Evolutionary conservation across 2,113 vertebrate species (phyloP).

Genomic region (Nyctibius bracteatus): DNA sequence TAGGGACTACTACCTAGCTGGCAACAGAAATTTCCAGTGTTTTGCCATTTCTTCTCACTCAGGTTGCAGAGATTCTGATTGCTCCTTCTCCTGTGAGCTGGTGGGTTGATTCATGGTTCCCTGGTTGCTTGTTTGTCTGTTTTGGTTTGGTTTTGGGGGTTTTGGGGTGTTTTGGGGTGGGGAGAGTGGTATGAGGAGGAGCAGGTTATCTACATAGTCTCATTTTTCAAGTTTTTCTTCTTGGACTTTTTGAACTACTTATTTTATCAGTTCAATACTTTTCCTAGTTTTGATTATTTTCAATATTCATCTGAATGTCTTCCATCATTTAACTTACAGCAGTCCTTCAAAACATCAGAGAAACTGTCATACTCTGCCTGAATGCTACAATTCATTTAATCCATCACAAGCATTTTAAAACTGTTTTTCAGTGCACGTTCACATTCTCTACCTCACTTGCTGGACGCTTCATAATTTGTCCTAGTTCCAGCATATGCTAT

Average conservation of each 20-base stretch:
- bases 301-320: neutral
- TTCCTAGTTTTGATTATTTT: neutral
- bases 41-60: neutral
- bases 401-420: neutral
- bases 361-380: neutral
- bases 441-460: neutral
- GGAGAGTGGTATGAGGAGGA: fast-evolving
- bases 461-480: neutral
- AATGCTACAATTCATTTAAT: neutral
- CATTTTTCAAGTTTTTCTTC: neutral
- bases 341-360: neutral
- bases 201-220: neutral
- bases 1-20: neutral
- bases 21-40: neutral
- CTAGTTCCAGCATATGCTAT: neutral
- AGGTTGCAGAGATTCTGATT: neutral
- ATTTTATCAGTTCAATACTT: neutral
- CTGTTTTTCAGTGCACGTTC: neutral
- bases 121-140: neutral
- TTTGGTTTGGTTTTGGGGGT: neutral
- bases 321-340: neutral
- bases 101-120: neutral
- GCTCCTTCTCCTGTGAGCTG: neutral
- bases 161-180: neutral
- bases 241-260: neutral